Conservation (phyloP, 2,113 vertebrate species). For the Lutjanus erythropterus region DNA sequence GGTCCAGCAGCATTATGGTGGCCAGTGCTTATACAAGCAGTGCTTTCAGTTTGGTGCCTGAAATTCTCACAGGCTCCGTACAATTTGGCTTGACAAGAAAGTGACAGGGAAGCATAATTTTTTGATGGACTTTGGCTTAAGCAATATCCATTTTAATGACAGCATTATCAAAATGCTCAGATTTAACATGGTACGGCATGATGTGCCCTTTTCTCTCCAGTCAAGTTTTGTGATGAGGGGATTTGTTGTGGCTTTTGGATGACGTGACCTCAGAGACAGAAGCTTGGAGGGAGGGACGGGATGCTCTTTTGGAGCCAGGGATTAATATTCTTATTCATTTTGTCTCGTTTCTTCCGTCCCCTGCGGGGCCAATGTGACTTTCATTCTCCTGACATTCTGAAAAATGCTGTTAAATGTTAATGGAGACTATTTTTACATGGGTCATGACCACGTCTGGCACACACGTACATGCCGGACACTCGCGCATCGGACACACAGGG, state of each 20-base stretch:
- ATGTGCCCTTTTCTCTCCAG: conserved; percentile 63
- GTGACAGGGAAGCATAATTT: not conserved
- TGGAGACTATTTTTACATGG: conserved; percentile 81
- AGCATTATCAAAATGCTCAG: conserved; percentile 48
- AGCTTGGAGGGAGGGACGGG: conserved; percentile 54
- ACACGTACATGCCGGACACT: conserved; percentile 18
- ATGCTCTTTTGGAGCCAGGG: conserved; percentile 71
- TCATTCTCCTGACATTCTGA: conserved; percentile 79
- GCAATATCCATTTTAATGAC: conserved; percentile 58
- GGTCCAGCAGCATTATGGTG: not conserved
- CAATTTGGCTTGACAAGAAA: conserved; percentile 21
- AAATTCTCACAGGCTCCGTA: not conserved
- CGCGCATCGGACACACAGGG: conserved; percentile 6
- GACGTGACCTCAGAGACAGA: conserved; percentile 71
- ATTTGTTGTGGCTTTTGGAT: conserved; percentile 73
- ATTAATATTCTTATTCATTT: conserved; percentile 80
- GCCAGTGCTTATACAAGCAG: not conserved
- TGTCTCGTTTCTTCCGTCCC: conserved; percentile 58
- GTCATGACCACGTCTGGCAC: conserved; percentile 60
- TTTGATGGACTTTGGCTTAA: conserved; percentile 20
- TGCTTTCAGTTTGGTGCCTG: not conserved
- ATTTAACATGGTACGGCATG: conserved; percentile 39
- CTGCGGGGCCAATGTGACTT: conserved; percentile 70
- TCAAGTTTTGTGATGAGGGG: conserved; percentile 67
- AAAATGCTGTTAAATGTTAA: conserved; percentile 84